These are phyloP conservation scores for Anthopleura xanthogrammica DNA, from an alignment of 92 coral and sea anemone genomes.

Conservation along the genomic window DNA sequence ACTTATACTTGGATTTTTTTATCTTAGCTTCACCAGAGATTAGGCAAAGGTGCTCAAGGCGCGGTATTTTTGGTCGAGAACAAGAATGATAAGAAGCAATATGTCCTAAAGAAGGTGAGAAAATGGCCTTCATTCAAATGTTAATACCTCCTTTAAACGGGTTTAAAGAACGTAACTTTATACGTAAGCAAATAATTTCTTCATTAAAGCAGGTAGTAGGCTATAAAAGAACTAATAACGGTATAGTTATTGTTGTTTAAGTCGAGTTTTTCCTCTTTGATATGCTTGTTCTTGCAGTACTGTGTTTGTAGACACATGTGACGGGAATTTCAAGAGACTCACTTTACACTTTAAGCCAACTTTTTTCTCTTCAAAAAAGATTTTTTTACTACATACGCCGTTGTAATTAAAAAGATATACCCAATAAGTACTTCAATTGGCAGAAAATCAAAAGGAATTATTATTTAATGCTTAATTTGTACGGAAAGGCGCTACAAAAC, in stretches of 20 bases:
- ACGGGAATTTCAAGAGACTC: neutral
- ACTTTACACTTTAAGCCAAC: neutral
- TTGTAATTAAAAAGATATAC: neutral
- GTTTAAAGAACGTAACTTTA: neutral
- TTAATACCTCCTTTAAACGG: neutral
- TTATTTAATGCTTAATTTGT: neutral
- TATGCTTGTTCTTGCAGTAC: neutral
- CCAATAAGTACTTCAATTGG: neutral
- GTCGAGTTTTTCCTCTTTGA: neutral
- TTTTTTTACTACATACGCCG: neutral
- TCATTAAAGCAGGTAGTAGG: neutral
- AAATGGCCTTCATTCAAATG: neutral
- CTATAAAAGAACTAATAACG: neutral
- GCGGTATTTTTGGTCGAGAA: slow-evolving; percentile 89
- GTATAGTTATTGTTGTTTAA: neutral
- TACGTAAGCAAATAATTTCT: neutral
- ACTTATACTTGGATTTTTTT: slow-evolving; percentile 8
- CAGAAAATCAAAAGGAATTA: neutral
- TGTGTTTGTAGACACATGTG: neutral
- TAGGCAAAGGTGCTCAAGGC: slow-evolving; percentile 98
- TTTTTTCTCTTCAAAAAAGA: neutral
- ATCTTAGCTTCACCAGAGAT: slow-evolving; percentile 85
- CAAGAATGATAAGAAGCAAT: slow-evolving; percentile 73
- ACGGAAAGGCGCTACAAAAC: neutral
- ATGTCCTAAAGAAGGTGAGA: slow-evolving; percentile 89